These are phyloP conservation scores for Copsychus sechellarum DNA, from an alignment of 2,113 vertebrate genomes.

Conservation along the genomic window DNA sequence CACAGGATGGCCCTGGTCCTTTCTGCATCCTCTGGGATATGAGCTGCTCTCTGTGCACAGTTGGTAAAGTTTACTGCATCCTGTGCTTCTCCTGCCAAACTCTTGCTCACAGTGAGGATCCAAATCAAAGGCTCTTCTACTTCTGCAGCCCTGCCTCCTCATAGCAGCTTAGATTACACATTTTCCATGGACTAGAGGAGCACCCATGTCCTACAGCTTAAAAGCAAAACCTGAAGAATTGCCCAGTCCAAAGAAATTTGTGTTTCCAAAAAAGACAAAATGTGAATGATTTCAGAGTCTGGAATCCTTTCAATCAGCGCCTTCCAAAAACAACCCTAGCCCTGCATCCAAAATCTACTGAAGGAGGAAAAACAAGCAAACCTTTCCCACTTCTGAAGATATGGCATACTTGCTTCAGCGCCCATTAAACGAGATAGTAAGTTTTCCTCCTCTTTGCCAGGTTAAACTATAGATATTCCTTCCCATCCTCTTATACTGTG, in stretches of 20 bases:
- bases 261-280: slow-evolving; percentile 48
- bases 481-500: slow-evolving; percentile 21
- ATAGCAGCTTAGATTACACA: slow-evolving; percentile 43
- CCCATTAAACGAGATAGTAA: slow-evolving; percentile 35
- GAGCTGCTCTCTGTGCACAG: not conserved
- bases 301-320: not conserved
- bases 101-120: slow-evolving; percentile 37
- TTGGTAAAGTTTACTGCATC: slow-evolving; percentile 46
- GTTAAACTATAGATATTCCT: slow-evolving; percentile 52
- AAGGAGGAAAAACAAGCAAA: slow-evolving; percentile 52
- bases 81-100: slow-evolving; percentile 53
- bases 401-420: slow-evolving; percentile 25
- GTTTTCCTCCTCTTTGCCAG: slow-evolving; percentile 56
- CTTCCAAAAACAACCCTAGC: slow-evolving; percentile 44
- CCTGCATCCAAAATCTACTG: slow-evolving; percentile 22
- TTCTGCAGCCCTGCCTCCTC: slow-evolving; percentile 22
- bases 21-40: not conserved
- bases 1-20: not conserved
- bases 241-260: not conserved
- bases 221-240: slow-evolving; percentile 26
- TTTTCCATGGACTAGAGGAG: slow-evolving; percentile 3
- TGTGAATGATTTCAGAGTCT: slow-evolving; percentile 46
- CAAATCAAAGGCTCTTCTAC: slow-evolving; percentile 54
- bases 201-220: not conserved
- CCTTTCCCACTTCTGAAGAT: slow-evolving; percentile 44